Evolutionary conservation across 2,797 vertebrate genomes (phyloP).

Genomic region (Eulemur coronatus): DNA sequence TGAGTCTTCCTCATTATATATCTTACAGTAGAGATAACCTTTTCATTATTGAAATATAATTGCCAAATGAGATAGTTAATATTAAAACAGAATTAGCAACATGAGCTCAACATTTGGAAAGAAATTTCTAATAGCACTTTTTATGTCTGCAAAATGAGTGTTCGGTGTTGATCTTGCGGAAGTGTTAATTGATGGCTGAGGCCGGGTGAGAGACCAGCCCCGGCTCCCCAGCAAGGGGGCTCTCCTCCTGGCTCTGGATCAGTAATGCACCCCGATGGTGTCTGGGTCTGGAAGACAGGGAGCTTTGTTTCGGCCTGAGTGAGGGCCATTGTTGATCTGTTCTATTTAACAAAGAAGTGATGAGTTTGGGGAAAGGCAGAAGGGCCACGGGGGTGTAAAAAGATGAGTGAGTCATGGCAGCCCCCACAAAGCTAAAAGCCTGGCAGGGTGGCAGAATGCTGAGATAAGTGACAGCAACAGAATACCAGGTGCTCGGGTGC

Average conservation of each 20-base stretch:
- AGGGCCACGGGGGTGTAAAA: neutral
- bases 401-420: neutral
- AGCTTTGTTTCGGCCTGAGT: neutral
- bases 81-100: slow-evolving; percentile 80
- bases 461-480: neutral
- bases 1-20: slow-evolving; percentile 76
- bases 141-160: slow-evolving; percentile 65
- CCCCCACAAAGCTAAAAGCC: neutral
- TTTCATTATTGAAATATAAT: slow-evolving; percentile 84
- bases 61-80: slow-evolving; percentile 72
- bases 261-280: neutral
- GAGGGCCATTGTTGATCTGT: neutral
- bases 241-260: neutral
- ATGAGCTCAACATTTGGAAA: slow-evolving; percentile 70
- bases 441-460: no score
- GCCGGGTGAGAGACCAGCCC: neutral
- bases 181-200: slow-evolving; percentile 58
- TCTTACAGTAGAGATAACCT: slow-evolving; percentile 82
- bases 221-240: neutral
- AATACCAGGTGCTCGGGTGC: neutral
- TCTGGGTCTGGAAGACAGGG: neutral
- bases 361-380: neutral
- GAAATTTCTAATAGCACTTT: slow-evolving; percentile 73
- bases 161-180: slow-evolving; percentile 27
- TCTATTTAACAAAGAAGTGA: neutral